Conservation (phyloP, 2,797 vertebrate genomes). For the Pagetopsis macropterus region DNA sequence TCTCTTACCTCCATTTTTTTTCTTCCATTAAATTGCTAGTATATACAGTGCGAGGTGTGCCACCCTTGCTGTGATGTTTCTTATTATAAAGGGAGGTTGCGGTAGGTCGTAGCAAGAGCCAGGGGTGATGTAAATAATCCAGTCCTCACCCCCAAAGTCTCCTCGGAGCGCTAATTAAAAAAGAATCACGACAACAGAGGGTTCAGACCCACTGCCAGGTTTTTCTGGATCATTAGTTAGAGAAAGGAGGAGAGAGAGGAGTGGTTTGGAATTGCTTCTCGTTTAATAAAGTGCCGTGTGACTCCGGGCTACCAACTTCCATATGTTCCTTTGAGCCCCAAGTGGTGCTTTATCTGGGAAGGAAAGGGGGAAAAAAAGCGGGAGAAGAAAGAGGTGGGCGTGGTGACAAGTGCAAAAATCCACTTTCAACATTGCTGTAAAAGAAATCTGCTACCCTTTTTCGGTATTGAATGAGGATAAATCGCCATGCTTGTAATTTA, state of each 20-base stretch:
- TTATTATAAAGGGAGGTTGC: slow-evolving; percentile 48
- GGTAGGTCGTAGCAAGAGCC: slow-evolving; percentile 59
- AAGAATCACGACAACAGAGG: slow-evolving; percentile 78
- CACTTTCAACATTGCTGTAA: slow-evolving; percentile 38
- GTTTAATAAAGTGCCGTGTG: slow-evolving; percentile 82
- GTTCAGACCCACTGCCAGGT: slow-evolving; percentile 75
- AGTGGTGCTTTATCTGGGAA: slow-evolving; percentile 69
- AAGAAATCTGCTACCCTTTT: slow-evolving; percentile 18
- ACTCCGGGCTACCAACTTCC: slow-evolving; percentile 73
- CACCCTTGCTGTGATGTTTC: slow-evolving; percentile 42
- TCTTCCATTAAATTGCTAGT: background rate
- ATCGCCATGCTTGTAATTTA: slow-evolving; percentile 71
- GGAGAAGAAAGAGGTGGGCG: slow-evolving; percentile 25
- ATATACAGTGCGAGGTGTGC: slow-evolving; percentile 43
- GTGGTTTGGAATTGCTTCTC: slow-evolving; percentile 74
- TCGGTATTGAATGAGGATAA: slow-evolving; percentile 41
- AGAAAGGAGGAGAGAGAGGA: slow-evolving; percentile 73
- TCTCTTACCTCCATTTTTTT: background rate
- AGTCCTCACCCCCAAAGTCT: slow-evolving; percentile 65
- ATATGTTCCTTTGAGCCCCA: slow-evolving; percentile 74
- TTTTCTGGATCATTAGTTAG: slow-evolving; percentile 76
- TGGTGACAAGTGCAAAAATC: slow-evolving; percentile 61
- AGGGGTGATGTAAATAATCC: slow-evolving; percentile 75
- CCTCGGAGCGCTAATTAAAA: slow-evolving; percentile 81
- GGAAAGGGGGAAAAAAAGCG: background rate